A percentile compares a stretch with the other conserved stretches of the same genome.
phyloP scores from a whole-genome alignment of 2,113 vertebrate genomes.

The Bagarius yarrelli region DNA sequence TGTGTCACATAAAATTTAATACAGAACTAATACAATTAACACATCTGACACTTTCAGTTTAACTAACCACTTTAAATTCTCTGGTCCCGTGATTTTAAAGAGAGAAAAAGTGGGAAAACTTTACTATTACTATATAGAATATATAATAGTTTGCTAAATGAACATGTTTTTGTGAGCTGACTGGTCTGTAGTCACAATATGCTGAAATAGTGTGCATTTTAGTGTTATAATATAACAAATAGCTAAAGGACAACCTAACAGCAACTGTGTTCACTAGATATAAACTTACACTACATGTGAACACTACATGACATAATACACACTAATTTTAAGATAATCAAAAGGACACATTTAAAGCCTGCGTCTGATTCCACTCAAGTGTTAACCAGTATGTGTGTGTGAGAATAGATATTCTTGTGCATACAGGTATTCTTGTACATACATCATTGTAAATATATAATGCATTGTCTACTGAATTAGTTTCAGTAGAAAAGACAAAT shows the following conservation, averaged over 20 bases:
- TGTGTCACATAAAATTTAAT: slow-evolving; percentile 36
- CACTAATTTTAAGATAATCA: too few relatives aligned
- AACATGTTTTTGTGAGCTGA: not conserved
- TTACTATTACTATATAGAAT: too few relatives aligned
- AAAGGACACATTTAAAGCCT: too few relatives aligned
- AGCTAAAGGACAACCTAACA: not conserved
- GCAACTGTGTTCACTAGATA: not conserved
- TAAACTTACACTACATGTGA: too few relatives aligned
- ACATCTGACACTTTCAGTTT: slow-evolving; percentile 4
- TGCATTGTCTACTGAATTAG: not conserved
- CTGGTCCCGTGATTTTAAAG: slow-evolving; percentile 27
- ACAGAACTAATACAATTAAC: slow-evolving; percentile 49
- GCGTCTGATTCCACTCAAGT: too few relatives aligned
- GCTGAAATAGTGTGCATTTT: not conserved
- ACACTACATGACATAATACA: too few relatives aligned
- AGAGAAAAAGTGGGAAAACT: not conserved
- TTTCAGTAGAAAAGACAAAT: not conserved
- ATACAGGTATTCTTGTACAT: too few relatives aligned
- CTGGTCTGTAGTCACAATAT: not conserved
- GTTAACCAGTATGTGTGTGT: too few relatives aligned
- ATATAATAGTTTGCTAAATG: not conserved
- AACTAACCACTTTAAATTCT: not conserved
- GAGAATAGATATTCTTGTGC: too few relatives aligned
- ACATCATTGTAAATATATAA: too few relatives aligned
- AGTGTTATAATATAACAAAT: too few relatives aligned